A percentile compares a stretch with the other conserved stretches of the same genome.
phyloP scores from a whole-genome alignment of 2,113 vertebrate species.

The Microcebus lehilahytsara region DNA sequence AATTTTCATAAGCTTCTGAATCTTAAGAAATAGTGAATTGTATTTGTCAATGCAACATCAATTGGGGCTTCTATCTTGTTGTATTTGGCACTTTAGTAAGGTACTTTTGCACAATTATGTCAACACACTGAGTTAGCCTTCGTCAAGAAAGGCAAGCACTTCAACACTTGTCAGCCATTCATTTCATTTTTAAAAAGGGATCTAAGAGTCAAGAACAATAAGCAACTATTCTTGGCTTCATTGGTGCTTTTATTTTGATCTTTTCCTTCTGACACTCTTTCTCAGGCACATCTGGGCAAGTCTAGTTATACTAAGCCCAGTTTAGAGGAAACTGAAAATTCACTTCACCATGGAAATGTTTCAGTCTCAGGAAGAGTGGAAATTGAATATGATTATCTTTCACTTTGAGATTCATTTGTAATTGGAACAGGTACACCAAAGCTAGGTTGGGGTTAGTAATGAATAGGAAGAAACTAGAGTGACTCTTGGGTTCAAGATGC shows the following conservation, averaged over 20 bases:
- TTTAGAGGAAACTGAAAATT: constrained; percentile 57
- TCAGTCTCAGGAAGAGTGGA: background rate
- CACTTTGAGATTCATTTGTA: constrained; percentile 62
- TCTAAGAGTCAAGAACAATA: background rate
- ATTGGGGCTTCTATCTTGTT: background rate
- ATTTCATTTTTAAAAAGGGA: constrained; percentile 37
- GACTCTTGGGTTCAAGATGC: constrained; percentile 30
- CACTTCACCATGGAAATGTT: background rate
- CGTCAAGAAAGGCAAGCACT: constrained; percentile 58
- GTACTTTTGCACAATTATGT: constrained; percentile 47
- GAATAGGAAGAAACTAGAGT: constrained; percentile 35
- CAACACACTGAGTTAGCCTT: constrained; percentile 39
- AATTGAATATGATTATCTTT: constrained; percentile 50
- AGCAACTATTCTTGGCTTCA: constrained; percentile 26
- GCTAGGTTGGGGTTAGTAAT: constrained; percentile 10
- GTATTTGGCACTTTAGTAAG: background rate
- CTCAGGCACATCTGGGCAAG: background rate
- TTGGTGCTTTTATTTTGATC: background rate
- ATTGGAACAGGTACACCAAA: constrained; percentile 47
- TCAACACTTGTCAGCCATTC: constrained; percentile 35
- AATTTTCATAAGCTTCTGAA: constrained; percentile 59
- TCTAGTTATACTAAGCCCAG: background rate
- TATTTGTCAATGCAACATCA: constrained; percentile 31
- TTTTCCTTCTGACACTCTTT: constrained; percentile 55
- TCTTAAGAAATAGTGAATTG: constrained; percentile 25